A percentile compares a stretch with the other conserved stretches of the same genome.
These are phyloP conservation scores for Ornithoptera alexandrae DNA, from an alignment of 2,888 invertebrate species.

Conservation along the genomic window DNA sequence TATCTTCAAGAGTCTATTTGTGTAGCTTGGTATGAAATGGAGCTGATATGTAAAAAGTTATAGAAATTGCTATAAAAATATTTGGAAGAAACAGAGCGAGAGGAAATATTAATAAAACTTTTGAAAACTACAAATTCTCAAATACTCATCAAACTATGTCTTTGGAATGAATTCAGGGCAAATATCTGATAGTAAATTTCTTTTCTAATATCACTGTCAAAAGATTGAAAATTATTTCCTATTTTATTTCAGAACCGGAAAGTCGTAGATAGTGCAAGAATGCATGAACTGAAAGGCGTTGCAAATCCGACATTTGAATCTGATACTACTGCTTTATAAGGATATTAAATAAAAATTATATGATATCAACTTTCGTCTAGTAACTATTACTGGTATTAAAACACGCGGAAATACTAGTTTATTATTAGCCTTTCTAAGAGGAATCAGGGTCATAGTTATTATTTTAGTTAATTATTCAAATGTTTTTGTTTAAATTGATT, in stretches of 20 bases:
- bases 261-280: background rate
- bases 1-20: no score
- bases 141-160: background rate
- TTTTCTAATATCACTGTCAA: background rate
- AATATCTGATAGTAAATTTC: background rate
- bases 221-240: background rate
- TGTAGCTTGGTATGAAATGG: no score
- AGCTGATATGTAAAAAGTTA: no score
- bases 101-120: background rate
- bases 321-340: constrained; percentile 5
- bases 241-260: constrained; percentile 23
- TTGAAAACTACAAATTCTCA: background rate
- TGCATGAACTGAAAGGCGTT: constrained; percentile 10
- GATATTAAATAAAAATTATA: no score
- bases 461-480: background rate
- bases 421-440: no score
- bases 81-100: background rate
- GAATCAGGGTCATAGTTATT: background rate
- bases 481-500: background rate
- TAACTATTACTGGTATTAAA: background rate
- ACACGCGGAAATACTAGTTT: background rate
- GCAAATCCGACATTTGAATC: constrained; percentile 16
- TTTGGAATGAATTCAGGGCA: no score
- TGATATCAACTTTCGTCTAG: no score
- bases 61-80: no score